Percentiles rank a stretch among this genome's conserved stretches.
Conservation (phyloP, 2,888 invertebrate genomes). For the Melieria omissa region DNA sequence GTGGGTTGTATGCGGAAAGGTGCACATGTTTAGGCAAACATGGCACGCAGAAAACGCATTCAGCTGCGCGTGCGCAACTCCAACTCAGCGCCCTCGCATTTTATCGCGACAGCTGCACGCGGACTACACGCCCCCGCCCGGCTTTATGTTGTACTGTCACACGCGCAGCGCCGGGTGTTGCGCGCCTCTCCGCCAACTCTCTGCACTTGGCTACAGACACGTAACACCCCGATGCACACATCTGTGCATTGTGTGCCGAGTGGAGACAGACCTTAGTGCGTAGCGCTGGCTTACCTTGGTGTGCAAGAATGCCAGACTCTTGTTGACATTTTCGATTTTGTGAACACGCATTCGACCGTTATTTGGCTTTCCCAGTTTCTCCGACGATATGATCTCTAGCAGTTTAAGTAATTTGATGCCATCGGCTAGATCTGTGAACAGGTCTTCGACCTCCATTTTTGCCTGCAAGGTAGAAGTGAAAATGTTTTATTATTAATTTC, state of each 20-base stretch:
- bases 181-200: neutral
- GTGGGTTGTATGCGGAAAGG: neutral
- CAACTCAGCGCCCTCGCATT: neutral
- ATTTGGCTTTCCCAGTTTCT: constrained; percentile 96
- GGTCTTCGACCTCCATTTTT: constrained; percentile 96
- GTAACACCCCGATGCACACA: no score
- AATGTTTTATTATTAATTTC: neutral
- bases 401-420: constrained; percentile 92
- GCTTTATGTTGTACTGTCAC: neutral
- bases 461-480: constrained; percentile 72
- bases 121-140: neutral
- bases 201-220: neutral
- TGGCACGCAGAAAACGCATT: constrained; percentile 55
- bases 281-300: constrained; percentile 77
- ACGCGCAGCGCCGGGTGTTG: no score
- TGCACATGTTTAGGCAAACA: constrained; percentile 49
- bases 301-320: constrained; percentile 93
- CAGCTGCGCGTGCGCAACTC: constrained; percentile 20
- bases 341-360: constrained; percentile 96
- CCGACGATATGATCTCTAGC: constrained; percentile 98
- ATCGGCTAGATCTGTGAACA: constrained; percentile 96
- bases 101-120: constrained; percentile 19
- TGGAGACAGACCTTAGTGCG: no score
- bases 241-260: no score
- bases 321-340: constrained; percentile 99